Evolutionary conservation across 1,140 invertebrate genomes (phyloP).

Genomic region (Leptinotarsa texana): DNA sequence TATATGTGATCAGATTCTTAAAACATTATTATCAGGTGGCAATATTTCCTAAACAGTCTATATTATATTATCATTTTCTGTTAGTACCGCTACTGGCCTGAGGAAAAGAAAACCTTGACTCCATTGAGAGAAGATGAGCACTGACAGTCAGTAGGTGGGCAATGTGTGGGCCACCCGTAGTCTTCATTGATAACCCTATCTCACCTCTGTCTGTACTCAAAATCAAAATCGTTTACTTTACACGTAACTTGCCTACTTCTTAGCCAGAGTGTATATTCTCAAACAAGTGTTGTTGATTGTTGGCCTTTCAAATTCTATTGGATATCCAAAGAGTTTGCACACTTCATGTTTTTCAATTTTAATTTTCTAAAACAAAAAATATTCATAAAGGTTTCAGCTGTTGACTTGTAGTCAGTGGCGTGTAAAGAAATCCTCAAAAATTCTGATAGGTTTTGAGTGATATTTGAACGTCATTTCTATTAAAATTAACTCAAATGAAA

Average conservation of each 20-base stretch:
- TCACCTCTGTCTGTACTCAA: not conserved
- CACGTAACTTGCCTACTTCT: slow-evolving; percentile 8
- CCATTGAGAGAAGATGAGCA: slow-evolving; percentile 23
- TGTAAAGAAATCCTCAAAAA: not conserved
- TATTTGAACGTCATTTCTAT: too few relatives aligned
- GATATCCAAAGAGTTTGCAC: not conserved
- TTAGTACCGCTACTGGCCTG: not conserved
- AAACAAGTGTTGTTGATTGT: slow-evolving; percentile 8
- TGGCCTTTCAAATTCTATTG: not conserved
- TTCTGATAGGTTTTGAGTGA: too few relatives aligned
- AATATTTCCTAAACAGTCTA: too few relatives aligned
- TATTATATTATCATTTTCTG: not conserved
- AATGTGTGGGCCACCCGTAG: slow-evolving; percentile 19
- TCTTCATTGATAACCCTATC: slow-evolving; percentile 25
- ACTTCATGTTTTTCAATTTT: not conserved
- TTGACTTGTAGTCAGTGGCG: not conserved
- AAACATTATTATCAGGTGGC: too few relatives aligned
- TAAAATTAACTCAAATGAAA: too few relatives aligned
- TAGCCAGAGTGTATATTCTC: not conserved
- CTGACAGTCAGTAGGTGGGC: slow-evolving; percentile 28
- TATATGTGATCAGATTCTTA: too few relatives aligned
- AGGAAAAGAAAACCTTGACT: not conserved
- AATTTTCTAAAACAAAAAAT: not conserved
- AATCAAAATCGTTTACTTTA: slow-evolving; percentile 26
- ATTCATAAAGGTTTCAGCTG: not conserved